phyloP scores from a whole-genome alignment of 2,888 invertebrate species.

The Sturmia bella region DNA sequence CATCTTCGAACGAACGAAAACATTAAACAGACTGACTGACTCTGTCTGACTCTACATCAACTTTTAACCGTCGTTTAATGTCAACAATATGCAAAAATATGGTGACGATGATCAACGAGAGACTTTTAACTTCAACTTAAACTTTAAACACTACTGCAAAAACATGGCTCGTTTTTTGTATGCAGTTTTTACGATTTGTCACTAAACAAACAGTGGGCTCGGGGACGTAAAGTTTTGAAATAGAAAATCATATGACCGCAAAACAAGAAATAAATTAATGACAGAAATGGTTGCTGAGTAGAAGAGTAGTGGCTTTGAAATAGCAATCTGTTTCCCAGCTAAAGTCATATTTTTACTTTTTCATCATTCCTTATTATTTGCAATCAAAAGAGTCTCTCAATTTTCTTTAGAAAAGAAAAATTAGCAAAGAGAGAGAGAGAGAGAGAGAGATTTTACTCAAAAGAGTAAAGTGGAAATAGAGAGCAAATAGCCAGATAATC shows the following conservation, averaged over 20 bases:
- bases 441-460: too few species aligned
- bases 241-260: too few species aligned
- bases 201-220: conserved; percentile 29
- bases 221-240: not conserved
- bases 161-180: conserved; percentile 33
- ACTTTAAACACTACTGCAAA: conserved; percentile 41
- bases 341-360: too few species aligned
- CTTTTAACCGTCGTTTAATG: conserved; percentile 57
- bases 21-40: not conserved
- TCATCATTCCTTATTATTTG: too few species aligned
- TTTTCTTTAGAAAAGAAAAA: too few species aligned
- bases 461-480: too few species aligned
- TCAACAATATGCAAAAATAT: conserved; percentile 69
- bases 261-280: not conserved
- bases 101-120: conserved; percentile 59
- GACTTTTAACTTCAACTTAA: conserved; percentile 49
- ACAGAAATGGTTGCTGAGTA: too few species aligned
- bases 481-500: too few species aligned
- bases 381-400: too few species aligned
- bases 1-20: conserved; percentile 38
- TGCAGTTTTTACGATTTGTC: conserved; percentile 27
- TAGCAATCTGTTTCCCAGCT: too few species aligned
- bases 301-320: too few species aligned
- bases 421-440: too few species aligned
- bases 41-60: conserved; percentile 24